Conservation (phyloP, 2,888 invertebrate genomes). For the Drosophila quinaria region DNA sequence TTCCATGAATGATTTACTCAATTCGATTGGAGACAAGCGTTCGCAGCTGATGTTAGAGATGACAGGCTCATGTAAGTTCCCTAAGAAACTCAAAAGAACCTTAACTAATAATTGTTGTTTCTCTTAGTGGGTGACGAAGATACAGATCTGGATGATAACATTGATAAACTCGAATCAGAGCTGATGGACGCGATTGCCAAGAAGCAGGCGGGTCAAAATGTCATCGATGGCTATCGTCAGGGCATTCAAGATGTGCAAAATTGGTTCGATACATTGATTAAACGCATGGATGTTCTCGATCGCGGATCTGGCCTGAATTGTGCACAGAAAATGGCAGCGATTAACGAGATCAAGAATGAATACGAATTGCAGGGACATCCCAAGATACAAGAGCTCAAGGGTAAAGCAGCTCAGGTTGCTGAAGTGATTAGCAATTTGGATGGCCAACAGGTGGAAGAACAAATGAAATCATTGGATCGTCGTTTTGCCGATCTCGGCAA, state of each 20-base stretch:
- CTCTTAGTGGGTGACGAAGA: constrained; percentile 87
- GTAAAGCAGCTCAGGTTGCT: constrained; percentile 90
- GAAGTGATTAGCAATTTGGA: constrained; percentile 94
- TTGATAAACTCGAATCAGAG: constrained; percentile 90
- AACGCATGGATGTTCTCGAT: constrained; percentile 93
- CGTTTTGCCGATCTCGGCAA: constrained; percentile 94
- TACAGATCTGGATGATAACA: constrained; percentile 90
- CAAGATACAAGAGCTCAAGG: constrained; percentile 90
- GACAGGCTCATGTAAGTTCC: constrained; percentile 88
- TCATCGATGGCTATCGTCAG: constrained; percentile 92
- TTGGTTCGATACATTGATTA: constrained; percentile 93
- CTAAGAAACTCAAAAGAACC: too few species aligned
- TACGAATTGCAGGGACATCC: constrained; percentile 91
- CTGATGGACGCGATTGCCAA: constrained; percentile 90
- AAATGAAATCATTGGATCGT: constrained; percentile 93
- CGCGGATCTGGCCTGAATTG: constrained; percentile 94
- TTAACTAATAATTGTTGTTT: background rate
- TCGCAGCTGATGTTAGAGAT: constrained; percentile 91
- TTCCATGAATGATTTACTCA: constrained; percentile 93
- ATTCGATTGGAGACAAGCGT: constrained; percentile 92
- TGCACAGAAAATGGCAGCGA: constrained; percentile 91
- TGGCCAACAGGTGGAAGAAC: constrained; percentile 96
- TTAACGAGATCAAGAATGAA: constrained; percentile 91
- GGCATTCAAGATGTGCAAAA: constrained; percentile 91
- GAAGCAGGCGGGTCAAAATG: constrained; percentile 91